These are phyloP conservation scores for Laspeyria flexula DNA, from an alignment of 2,888 invertebrate species.

Conservation along the genomic window DNA sequence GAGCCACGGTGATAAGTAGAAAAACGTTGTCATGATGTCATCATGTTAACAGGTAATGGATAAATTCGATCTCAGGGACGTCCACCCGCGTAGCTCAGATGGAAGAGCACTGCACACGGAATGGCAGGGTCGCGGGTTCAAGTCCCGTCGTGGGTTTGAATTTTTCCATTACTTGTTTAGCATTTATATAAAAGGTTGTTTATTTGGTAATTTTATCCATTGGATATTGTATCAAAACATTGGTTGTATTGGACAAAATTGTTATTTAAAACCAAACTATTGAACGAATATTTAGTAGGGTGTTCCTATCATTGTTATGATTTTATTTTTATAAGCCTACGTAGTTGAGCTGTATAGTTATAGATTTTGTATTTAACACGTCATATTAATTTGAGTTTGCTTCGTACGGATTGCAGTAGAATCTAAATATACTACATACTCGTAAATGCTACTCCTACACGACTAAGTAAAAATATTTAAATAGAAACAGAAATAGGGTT, in stretches of 20 bases:
- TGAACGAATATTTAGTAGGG: constrained; percentile 10
- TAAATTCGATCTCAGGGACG: too few species aligned
- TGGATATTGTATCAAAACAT: background rate
- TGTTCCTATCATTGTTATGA: constrained; percentile 12
- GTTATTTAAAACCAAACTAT: background rate
- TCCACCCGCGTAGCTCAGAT: too few species aligned
- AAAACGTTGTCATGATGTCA: too few species aligned
- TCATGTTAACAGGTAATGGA: too few species aligned
- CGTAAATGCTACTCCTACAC: background rate
- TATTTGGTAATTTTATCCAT: background rate
- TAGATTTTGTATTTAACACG: background rate
- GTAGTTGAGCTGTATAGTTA: constrained; percentile 2
- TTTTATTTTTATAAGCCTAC: constrained; percentile 11
- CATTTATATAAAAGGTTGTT: too few species aligned
- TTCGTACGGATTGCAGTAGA: constrained; percentile 24
- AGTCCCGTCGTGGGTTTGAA: too few species aligned
- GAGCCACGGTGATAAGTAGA: too few species aligned
- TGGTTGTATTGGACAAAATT: background rate
- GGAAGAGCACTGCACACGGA: too few species aligned
- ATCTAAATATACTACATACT: constrained; percentile 13
- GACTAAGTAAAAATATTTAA: too few species aligned
- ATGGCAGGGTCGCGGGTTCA: too few species aligned
- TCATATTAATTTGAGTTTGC: constrained; percentile 19
- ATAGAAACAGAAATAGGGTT: background rate
- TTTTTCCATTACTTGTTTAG: too few species aligned